A percentile compares a stretch with the other conserved stretches of the same genome.
Conservation (phyloP, 2,113 vertebrate genomes). For the Boleophthalmus pectinirostris region DNA sequence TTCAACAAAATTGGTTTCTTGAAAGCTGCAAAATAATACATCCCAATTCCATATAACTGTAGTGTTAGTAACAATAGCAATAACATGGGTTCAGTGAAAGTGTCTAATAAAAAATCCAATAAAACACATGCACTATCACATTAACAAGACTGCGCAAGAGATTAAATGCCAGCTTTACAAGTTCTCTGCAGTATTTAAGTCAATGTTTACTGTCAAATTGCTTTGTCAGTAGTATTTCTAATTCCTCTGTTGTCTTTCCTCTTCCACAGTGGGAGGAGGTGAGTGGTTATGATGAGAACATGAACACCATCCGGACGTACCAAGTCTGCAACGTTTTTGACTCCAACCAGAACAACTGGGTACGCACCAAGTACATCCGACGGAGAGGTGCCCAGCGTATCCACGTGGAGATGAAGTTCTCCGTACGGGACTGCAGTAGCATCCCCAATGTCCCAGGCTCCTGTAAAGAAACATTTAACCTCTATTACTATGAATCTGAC, state of each 20-base stretch:
- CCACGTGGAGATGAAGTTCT: constrained; percentile 99
- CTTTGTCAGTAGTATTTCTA: background rate
- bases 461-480: constrained; percentile 98
- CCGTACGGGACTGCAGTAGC: constrained; percentile 96
- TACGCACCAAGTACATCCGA: constrained; percentile 94
- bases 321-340: constrained; percentile 99
- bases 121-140: constrained; percentile 34
- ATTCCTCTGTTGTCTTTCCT: constrained; percentile 26
- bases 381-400: constrained; percentile 91
- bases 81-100: constrained; percentile 10
- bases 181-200: constrained; percentile 37
- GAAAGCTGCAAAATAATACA: background rate
- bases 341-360: constrained; percentile 98
- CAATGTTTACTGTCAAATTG: constrained; percentile 32
- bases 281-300: constrained; percentile 97
- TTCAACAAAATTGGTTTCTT: background rate
- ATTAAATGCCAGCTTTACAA: constrained; percentile 32
- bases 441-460: constrained; percentile 96
- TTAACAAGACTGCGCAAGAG: constrained; percentile 28
- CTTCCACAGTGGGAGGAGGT: constrained; percentile 96
- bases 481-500: constrained; percentile 95
- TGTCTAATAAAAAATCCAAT: constrained; percentile 38
- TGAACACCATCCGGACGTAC: constrained; percentile 99
- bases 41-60: background rate
- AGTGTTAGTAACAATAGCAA: background rate